Evolutionary conservation across 2,797 vertebrate genomes (phyloP), one percentile per base, ranked within the genome.

Genomic region (Anguilla marmorata): DNA sequence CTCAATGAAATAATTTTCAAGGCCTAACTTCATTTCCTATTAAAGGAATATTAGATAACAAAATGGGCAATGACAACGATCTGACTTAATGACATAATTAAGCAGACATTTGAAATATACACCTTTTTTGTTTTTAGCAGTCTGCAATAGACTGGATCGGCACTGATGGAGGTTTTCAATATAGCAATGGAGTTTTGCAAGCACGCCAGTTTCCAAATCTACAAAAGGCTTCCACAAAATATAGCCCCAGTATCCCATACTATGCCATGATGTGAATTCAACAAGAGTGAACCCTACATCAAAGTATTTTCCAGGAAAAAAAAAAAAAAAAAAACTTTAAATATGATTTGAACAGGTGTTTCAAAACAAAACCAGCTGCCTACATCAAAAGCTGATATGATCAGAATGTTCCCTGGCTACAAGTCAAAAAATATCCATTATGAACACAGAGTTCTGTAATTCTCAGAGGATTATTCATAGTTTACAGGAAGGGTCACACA

Each of bases 1-100:
- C 56, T 84, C 58, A 84, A 66, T 84, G 50, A 84, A 37, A 84
- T 52, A 52, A 87, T 69, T 84, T 84, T n/a, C 45, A 69, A 63
- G 58, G 79, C 76, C 60, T 60, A 66, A 72, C 63, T 84, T 87
- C 60, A 72, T 85, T 76, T 84, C 63, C 84, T 87, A 84, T 72
- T 19, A n/a, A 14, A 33, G 48, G 50, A 85, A 85, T 3, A 37
- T 52, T 69, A 76, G 50, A 16, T 56, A 24, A 60, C 41, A 74
- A 58, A 88, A 54, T 4, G 37, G 66, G 30, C 63, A 74, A 76
- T 5, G 54, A 84, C n/a, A 84, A 54, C 0, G 16, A 84, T 54
- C 41, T 27, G 52, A 30, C 16, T 24, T 56, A 58, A 54, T 84
- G 50, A 19, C 50, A 56, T 84, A 54, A n/a, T 84, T 56, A 84